phyloP scores from a whole-genome alignment of 1,140 invertebrate species.

The Archegozetes longisetosus region DNA sequence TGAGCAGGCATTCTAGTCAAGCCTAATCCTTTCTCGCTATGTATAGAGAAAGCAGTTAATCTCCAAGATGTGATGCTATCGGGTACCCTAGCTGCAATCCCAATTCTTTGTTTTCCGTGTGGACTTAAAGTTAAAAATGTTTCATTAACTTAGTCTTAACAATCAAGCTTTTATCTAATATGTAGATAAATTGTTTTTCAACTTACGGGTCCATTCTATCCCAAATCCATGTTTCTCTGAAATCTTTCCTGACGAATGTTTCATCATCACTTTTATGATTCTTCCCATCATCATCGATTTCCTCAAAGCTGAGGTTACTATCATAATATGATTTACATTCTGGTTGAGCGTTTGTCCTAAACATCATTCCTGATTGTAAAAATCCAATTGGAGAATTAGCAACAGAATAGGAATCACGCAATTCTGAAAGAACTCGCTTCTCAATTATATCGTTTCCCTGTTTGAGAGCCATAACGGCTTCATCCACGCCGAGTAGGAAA shows the following conservation, averaged over 20 bases:
- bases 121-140: not conserved
- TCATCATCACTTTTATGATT: too few species aligned
- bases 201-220: not conserved
- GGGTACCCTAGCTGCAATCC: constrained; percentile 45
- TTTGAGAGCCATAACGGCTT: not conserved
- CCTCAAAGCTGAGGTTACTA: not conserved
- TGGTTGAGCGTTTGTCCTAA: not conserved
- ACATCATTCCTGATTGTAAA: not conserved
- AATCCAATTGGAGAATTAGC: not conserved
- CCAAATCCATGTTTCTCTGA: not conserved
- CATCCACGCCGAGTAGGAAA: not conserved
- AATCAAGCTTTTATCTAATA: not conserved
- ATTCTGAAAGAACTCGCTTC: not conserved
- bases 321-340: not conserved
- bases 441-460: not conserved
- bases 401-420: not conserved
- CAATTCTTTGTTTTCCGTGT: constrained; percentile 19
- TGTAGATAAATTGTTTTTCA: not conserved
- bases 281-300: not conserved
- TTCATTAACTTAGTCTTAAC: not conserved
- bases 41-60: constrained; percentile 80
- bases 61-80: constrained; percentile 83
- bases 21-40: constrained; percentile 64
- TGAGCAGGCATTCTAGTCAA: constrained; percentile 34
- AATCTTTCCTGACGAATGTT: not conserved